phyloP scores from a whole-genome alignment of 2,888 invertebrate genomes.

The Eristalis tenax region DNA sequence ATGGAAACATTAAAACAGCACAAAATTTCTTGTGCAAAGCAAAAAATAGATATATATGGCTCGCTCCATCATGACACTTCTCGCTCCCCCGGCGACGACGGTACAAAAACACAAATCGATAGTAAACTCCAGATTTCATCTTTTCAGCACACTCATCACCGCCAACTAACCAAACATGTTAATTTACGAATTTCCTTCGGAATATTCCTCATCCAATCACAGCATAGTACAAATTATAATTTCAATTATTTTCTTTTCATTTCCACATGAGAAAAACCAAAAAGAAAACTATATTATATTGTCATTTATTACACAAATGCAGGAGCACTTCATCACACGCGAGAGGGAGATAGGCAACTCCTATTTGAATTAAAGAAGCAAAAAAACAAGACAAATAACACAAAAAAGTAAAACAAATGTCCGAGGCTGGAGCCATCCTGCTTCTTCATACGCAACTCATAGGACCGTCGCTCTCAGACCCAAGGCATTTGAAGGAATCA shows the following conservation, averaged over 20 bases:
- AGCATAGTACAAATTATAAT: background rate
- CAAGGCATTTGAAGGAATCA: constrained; percentile 1
- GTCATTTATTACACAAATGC: constrained; percentile 66
- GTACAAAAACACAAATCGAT: constrained; percentile 63
- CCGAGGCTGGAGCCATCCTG: constrained; percentile 1
- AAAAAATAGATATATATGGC: constrained; percentile 20
- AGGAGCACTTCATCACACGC: constrained; percentile 46
- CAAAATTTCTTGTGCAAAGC: background rate
- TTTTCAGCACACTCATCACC: constrained; percentile 1
- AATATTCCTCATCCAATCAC: background rate
- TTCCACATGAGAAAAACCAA: constrained; percentile 25
- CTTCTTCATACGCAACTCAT: constrained; percentile 25
- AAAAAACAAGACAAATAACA: constrained; percentile 10
- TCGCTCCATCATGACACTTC: constrained; percentile 49
- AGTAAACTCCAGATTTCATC: constrained; percentile 18
- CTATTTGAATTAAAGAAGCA: constrained; percentile 1
- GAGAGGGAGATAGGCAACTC: constrained; percentile 23
- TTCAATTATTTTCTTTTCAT: constrained; percentile 14
- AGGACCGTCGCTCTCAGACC: constrained; percentile 8
- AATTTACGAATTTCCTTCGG: background rate
- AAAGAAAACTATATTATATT: constrained; percentile 23
- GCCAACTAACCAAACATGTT: background rate
- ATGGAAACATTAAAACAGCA: background rate
- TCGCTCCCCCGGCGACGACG: background rate
- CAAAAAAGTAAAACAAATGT: constrained; percentile 47